These are phyloP conservation scores for Drosophila trichaetosa DNA, from an alignment of 2,888 invertebrate genomes.

Conservation along the genomic window DNA sequence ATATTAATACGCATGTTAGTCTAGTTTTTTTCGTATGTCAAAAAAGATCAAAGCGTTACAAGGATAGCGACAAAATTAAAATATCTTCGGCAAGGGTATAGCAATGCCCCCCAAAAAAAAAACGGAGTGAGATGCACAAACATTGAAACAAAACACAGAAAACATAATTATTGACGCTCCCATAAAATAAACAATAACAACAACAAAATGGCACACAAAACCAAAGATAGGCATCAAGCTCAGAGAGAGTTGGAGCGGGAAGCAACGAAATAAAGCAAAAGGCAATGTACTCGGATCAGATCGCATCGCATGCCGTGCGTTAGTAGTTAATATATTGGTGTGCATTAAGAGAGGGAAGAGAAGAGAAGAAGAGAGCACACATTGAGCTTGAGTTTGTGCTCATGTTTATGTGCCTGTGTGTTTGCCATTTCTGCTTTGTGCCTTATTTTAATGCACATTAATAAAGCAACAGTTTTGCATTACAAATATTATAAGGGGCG, in stretches of 20 bases:
- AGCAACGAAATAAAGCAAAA: conserved; percentile 25
- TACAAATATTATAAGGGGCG: conserved; percentile 37
- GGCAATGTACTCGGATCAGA: conserved; percentile 61
- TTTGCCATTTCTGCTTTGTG: conserved; percentile 40
- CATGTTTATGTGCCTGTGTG: conserved; percentile 2
- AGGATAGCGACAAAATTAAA: not conserved
- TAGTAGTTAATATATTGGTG: conserved; percentile 6
- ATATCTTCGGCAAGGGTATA: not conserved
- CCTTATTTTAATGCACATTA: conserved; percentile 57
- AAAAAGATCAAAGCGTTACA: not conserved
- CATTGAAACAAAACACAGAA: conserved; percentile 42
- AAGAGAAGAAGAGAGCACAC: conserved; percentile 16
- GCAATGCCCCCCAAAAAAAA: conserved; percentile 40
- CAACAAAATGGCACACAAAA: conserved; percentile 14
- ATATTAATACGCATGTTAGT: not conserved
- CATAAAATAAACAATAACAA: conserved; percentile 13
- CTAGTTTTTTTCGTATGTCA: not conserved
- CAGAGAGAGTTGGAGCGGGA: conserved; percentile 26
- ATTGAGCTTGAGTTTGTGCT: conserved; percentile 38
- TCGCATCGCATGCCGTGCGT: conserved; percentile 48
- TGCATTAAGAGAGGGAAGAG: conserved; percentile 17
- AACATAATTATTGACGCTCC: conserved; percentile 59
- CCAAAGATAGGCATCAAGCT: conserved; percentile 38
- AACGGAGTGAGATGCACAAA: conserved; percentile 43
- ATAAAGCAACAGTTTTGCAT: conserved; percentile 56